These are phyloP conservation scores for Apotomis capreana DNA, from an alignment of 2,888 invertebrate species.

Conservation along the genomic window DNA sequence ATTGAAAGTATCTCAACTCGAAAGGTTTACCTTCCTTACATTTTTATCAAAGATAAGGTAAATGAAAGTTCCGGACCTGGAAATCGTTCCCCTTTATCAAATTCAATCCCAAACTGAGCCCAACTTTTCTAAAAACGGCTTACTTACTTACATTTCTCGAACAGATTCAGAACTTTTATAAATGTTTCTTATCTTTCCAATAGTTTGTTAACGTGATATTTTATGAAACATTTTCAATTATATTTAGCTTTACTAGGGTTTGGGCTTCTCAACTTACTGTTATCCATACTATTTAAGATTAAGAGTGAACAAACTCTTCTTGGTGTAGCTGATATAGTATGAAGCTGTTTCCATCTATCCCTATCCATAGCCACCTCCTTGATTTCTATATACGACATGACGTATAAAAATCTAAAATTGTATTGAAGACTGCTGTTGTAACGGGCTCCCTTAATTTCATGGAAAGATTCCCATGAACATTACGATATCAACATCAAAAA, in stretches of 20 bases:
- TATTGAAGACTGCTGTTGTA: too few species aligned
- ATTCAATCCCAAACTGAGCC: conserved; percentile 19
- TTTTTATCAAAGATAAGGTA: conserved; percentile 25
- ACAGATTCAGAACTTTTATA: conserved; percentile 10
- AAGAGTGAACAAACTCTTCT: too few species aligned
- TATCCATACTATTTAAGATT: too few species aligned
- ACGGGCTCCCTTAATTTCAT: too few species aligned
- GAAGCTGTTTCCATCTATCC: too few species aligned
- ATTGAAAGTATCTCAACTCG: not conserved
- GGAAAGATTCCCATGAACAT: too few species aligned
- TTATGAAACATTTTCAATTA: conserved; percentile 10
- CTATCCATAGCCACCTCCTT: too few species aligned
- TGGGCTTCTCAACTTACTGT: not conserved
- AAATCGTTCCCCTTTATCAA: conserved; percentile 25
- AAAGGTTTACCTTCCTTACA: conserved; percentile 11
- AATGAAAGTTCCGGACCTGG: conserved; percentile 19
- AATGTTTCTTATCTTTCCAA: conserved; percentile 21
- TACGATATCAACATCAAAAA: too few species aligned
- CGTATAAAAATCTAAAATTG: too few species aligned
- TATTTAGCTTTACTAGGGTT: not conserved
- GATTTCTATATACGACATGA: too few species aligned
- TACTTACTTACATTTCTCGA: not conserved
- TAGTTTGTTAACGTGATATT: conserved; percentile 7
- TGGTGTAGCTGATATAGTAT: too few species aligned
- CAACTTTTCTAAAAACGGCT: conserved; percentile 24